Evolutionary conservation across 2,797 vertebrate species (phyloP).

Genomic region (Poeciliopsis infans): DNA sequence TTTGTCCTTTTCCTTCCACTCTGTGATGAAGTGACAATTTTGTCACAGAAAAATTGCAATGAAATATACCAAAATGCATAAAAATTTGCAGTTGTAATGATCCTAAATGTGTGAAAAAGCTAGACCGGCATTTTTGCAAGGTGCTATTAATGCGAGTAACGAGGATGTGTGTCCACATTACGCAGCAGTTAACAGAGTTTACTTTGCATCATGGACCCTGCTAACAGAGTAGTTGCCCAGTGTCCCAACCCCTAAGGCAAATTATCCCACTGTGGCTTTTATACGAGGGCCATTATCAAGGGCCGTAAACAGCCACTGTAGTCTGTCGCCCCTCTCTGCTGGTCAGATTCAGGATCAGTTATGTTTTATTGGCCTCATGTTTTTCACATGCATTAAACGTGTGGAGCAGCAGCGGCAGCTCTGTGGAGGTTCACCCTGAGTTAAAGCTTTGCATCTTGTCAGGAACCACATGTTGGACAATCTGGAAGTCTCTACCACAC

Average conservation of each 20-base stretch:
- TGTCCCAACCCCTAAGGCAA: conserved; percentile 60
- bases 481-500: background rate
- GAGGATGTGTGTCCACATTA: background rate
- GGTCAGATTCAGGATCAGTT: conserved; percentile 65
- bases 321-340: conserved; percentile 61
- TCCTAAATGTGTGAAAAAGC: background rate
- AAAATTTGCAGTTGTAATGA: background rate
- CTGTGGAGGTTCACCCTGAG: conserved; percentile 16
- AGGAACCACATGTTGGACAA: conserved; percentile 8
- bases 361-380: conserved; percentile 78
- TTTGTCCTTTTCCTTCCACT: background rate
- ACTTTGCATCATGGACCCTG: conserved; percentile 18
- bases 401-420: conserved; percentile 63
- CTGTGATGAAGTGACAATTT: background rate
- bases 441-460: conserved; percentile 21
- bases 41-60: background rate
- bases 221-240: conserved; percentile 33
- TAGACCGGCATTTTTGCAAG: background rate
- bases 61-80: background rate
- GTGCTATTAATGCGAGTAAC: background rate
- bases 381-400: conserved; percentile 75
- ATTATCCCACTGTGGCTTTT: conserved; percentile 80
- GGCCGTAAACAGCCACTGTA: conserved; percentile 79
- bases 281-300: conserved; percentile 82
- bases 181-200: background rate